These are phyloP conservation scores for Odontocerum albicorne DNA, from an alignment of 2,888 invertebrate species.

Conservation along the genomic window DNA sequence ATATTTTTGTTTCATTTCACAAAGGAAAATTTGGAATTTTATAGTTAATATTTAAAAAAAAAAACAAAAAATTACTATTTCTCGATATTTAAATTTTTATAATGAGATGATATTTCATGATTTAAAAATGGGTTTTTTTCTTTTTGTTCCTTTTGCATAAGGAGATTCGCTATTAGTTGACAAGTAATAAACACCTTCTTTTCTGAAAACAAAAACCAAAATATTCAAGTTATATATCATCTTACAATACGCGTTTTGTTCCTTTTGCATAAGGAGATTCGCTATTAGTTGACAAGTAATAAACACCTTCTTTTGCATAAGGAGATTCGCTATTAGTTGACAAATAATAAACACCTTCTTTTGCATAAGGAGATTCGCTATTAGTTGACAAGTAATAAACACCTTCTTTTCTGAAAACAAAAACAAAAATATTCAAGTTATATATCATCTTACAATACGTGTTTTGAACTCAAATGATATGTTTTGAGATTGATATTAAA, in stretches of 20 bases:
- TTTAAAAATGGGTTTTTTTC: slow-evolving; percentile 9
- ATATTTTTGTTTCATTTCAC: neutral
- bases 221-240: no score
- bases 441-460: no score
- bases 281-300: slow-evolving; percentile 58
- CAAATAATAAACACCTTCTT: slow-evolving; percentile 60
- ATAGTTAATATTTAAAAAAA: no score
- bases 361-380: slow-evolving; percentile 55
- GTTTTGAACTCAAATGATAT: no score
- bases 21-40: no score
- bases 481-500: no score
- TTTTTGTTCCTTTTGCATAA: slow-evolving; percentile 44
- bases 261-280: slow-evolving; percentile 52
- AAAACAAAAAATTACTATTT: neutral
- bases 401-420: slow-evolving; percentile 59
- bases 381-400: slow-evolving; percentile 59
- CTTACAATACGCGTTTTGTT: no score
- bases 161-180: slow-evolving; percentile 56
- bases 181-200: slow-evolving; percentile 60
- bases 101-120: neutral
- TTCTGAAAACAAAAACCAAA: no score
- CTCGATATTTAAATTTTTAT: neutral
- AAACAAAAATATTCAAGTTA: no score
- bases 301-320: no score
- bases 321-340: slow-evolving; percentile 56